Conservation (phyloP, 2,888 invertebrate species). For the Anaspis maculata region DNA sequence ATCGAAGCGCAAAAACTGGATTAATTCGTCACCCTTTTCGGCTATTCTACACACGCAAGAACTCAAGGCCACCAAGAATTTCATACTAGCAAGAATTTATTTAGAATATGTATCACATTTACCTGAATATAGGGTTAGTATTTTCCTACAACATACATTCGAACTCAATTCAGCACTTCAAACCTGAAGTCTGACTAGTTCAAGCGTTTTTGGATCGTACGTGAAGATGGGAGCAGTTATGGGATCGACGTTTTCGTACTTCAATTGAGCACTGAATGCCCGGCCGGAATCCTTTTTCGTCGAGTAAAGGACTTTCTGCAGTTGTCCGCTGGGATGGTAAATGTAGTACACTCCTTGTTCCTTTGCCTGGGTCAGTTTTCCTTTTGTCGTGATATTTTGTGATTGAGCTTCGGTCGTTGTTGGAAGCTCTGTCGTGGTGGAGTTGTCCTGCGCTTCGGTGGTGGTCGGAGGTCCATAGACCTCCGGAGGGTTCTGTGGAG, state of each 20-base stretch:
- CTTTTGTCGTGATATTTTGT: conserved; percentile 4
- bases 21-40: too few relatives aligned
- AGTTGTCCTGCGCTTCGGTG: conserved; percentile 18
- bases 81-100: too few relatives aligned
- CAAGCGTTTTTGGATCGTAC: conserved; percentile 30
- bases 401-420: conserved; percentile 11
- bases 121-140: too few relatives aligned
- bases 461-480: conserved; percentile 24
- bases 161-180: too few relatives aligned
- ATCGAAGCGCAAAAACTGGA: too few relatives aligned
- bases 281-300: conserved; percentile 47
- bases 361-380: conserved; percentile 17
- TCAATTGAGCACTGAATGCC: conserved; percentile 57
- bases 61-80: too few relatives aligned
- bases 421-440: conserved; percentile 16
- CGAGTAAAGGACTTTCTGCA: conserved; percentile 54
- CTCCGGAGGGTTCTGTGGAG: conserved; percentile 20
- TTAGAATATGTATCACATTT: too few relatives aligned
- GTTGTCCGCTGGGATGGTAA: conserved; percentile 52
- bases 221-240: conserved; percentile 56
- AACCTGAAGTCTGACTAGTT: too few relatives aligned
- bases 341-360: conserved; percentile 54
- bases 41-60: too few relatives aligned
- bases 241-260: conserved; percentile 54
- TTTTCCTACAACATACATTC: too few relatives aligned